A percentile compares a stretch with the other conserved stretches of the same genome.
phyloP scores from a whole-genome alignment of 2,797 vertebrate genomes.

The Sebastes goodei region DNA sequence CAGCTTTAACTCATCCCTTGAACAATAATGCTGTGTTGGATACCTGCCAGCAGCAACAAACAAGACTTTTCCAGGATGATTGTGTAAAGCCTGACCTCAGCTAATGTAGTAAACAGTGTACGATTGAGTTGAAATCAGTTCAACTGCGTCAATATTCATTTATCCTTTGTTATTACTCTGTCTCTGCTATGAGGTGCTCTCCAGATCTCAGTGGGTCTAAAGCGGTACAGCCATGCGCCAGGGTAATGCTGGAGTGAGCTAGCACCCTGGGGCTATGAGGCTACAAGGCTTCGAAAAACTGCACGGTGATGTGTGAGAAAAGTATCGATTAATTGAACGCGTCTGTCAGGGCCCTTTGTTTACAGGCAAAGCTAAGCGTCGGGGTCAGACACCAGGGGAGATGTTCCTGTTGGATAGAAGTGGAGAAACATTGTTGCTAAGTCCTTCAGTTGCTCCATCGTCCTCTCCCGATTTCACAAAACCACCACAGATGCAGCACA shows the following conservation, averaged over 20 bases:
- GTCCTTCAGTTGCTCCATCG: conserved; percentile 34
- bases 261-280: conserved; percentile 2
- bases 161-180: neutral
- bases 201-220: conserved; percentile 15
- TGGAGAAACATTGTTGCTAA: conserved; percentile 41
- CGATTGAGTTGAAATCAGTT: conserved; percentile 21
- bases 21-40: neutral
- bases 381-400: conserved; percentile 61
- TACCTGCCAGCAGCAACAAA: conserved; percentile 7
- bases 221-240: neutral
- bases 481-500: conserved; percentile 16
- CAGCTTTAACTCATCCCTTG: conserved; percentile 1
- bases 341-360: conserved; percentile 57
- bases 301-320: conserved; percentile 39
- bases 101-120: neutral
- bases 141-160: conserved; percentile 17
- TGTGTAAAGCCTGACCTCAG: neutral
- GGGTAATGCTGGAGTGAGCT: conserved; percentile 1
- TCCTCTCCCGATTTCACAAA: conserved; percentile 8
- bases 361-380: conserved; percentile 59
- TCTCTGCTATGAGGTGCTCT: conserved; percentile 9
- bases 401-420: conserved; percentile 32
- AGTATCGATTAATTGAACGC: conserved; percentile 61
- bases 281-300: conserved; percentile 8
- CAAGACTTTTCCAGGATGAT: neutral